A percentile compares a stretch with the other conserved stretches of the same genome.
Evolutionary conservation across 1,140 invertebrate species (phyloP).

Genomic region (Hylyphantes graminicola): DNA sequence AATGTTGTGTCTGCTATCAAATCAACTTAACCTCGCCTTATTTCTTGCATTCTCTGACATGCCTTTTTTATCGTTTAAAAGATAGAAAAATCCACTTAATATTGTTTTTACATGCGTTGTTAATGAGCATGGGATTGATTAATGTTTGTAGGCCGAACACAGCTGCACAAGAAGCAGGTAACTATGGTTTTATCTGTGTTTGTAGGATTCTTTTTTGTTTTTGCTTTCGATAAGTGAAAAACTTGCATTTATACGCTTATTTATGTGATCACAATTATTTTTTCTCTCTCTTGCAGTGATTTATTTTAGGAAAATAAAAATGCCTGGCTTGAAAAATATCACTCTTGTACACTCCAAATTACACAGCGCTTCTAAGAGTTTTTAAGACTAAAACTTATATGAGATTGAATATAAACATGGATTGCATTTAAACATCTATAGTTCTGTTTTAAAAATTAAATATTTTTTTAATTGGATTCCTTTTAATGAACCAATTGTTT

Average conservation of each 20-base stretch:
- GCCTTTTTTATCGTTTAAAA: constrained; percentile 19
- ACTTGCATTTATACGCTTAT: constrained; percentile 11
- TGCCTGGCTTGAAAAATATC: constrained; percentile 19
- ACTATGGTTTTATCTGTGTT: constrained; percentile 32
- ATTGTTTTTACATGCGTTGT: constrained; percentile 16
- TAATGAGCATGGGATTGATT: constrained; percentile 27
- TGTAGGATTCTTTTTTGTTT: constrained; percentile 8
- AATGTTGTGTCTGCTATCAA: constrained; percentile 29
- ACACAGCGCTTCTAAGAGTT: no score
- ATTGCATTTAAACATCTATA: no score
- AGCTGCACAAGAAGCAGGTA: constrained; percentile 32
- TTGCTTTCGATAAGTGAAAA: not conserved
- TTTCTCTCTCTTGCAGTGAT: constrained; percentile 26
- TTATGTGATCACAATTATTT: constrained; percentile 14
- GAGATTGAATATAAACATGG: no score
- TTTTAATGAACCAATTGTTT: no score
- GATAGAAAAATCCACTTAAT: constrained; percentile 2
- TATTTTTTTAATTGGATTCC: no score
- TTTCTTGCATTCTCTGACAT: constrained; percentile 3
- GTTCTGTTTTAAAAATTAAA: no score
- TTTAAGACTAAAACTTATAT: no score
- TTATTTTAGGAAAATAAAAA: constrained; percentile 22
- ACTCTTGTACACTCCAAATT: not conserved
- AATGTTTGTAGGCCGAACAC: constrained; percentile 26
- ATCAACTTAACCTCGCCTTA: not conserved